Evolutionary conservation across 2,797 vertebrate species (phyloP).

Genomic region (Champsocephalus esox): DNA sequence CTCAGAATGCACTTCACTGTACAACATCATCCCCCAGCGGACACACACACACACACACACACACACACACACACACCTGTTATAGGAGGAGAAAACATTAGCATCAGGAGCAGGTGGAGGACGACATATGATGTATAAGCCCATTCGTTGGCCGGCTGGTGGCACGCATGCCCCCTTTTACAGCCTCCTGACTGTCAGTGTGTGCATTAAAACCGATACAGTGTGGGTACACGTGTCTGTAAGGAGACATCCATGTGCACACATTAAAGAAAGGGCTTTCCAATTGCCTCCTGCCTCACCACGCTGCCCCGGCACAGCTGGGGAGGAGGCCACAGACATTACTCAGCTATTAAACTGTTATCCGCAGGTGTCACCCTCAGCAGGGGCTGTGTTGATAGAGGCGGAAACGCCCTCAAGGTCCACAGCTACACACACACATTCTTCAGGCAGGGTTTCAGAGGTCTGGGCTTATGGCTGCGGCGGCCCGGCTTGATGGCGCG

Average conservation of each 20-base stretch:
- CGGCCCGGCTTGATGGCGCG: conserved; percentile 55
- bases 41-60: conserved; percentile 21
- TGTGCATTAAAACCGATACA: conserved; percentile 13
- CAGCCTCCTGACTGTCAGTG: conserved; percentile 38
- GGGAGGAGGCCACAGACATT: conserved; percentile 72
- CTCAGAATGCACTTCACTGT: conserved; percentile 3
- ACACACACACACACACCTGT: conserved; percentile 31
- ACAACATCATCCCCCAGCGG: neutral
- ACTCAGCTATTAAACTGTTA: conserved; percentile 81
- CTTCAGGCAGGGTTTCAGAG: conserved; percentile 48
- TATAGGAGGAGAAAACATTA: conserved; percentile 40
- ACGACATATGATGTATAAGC: conserved; percentile 47
- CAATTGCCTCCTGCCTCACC: conserved; percentile 54
- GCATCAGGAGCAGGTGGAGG: conserved; percentile 48
- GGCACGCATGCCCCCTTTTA: conserved; percentile 47
- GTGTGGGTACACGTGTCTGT: conserved; percentile 24
- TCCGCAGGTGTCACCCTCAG: conserved; percentile 81
- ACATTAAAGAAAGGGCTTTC: conserved; percentile 54
- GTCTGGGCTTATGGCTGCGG: conserved; percentile 34
- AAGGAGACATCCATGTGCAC: conserved; percentile 19
- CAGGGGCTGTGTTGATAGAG: conserved; percentile 66
- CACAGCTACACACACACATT: conserved; percentile 38
- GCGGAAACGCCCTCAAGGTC: conserved; percentile 66
- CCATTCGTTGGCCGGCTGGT: conserved; percentile 23
- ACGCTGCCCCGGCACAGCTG: conserved; percentile 62